These are phyloP conservation scores for Zygaena filipendulae DNA, from an alignment of 2,888 invertebrate species.

Conservation along the genomic window DNA sequence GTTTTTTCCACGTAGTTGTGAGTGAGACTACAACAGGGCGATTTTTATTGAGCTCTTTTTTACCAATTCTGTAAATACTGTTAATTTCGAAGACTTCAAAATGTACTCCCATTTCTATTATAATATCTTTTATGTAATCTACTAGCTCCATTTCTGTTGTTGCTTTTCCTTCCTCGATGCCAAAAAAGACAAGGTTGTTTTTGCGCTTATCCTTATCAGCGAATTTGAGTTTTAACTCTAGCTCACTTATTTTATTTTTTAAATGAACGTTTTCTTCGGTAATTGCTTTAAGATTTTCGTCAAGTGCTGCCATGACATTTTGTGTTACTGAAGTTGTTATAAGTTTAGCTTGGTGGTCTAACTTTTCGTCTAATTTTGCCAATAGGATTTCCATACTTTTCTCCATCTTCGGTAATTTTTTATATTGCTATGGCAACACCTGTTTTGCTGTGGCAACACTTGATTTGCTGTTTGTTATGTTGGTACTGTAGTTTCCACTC, in stretches of 20 bases:
- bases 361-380: slow-evolving; percentile 9
- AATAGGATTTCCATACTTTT: slow-evolving; percentile 3
- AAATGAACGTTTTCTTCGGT: slow-evolving; percentile 13
- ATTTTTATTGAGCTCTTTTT: slow-evolving; percentile 5
- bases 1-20: slow-evolving; percentile 12
- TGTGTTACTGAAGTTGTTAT: slow-evolving; percentile 11
- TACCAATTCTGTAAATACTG: slow-evolving; percentile 8
- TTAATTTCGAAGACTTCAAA: slow-evolving; percentile 6
- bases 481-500: slow-evolving; percentile 1
- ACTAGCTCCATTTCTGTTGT: slow-evolving; percentile 9
- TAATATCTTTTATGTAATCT: slow-evolving; percentile 8
- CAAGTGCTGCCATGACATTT: slow-evolving; percentile 11
- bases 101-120: slow-evolving; percentile 5
- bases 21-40: slow-evolving; percentile 9
- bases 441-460: neutral
- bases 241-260: slow-evolving; percentile 11
- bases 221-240: slow-evolving; percentile 12
- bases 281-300: slow-evolving; percentile 8
- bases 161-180: slow-evolving; percentile 5
- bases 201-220: slow-evolving; percentile 11
- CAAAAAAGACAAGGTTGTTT: slow-evolving; percentile 13
- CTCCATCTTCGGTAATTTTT: slow-evolving; percentile 2
- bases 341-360: slow-evolving; percentile 9
- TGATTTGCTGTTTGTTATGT: slow-evolving; percentile 1
- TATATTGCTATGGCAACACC: neutral